Evolutionary conservation across 2,888 invertebrate genomes (phyloP), one percentile per base, ranked within the genome.

Genomic region (Syrphus vitripennis): DNA sequence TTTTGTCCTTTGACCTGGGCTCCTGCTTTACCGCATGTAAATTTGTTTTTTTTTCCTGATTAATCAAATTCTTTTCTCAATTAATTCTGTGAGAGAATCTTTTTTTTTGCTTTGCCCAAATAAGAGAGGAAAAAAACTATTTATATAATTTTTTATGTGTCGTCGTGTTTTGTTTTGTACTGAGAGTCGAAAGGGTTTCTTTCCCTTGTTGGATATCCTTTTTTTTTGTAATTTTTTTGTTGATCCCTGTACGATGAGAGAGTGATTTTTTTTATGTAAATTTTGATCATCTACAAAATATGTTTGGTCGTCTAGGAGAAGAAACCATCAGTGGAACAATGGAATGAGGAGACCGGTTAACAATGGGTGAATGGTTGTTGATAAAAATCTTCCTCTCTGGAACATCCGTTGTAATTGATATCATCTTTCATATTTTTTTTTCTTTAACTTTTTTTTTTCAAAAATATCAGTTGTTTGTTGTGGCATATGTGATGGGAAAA

Each of bases 201-300:
- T 74, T 59, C 34, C 34, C 14, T 71, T 16, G n/a, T 45, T 29
- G 40, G 42, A 48, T 26, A 31, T 45, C 63, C 29, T 82, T 83
- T 83, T 74, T 55, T 78, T 69, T n/a, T n/a, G n/a, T 34, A 29
- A 29, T 12, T 61, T 16, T 14, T 84, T 26, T 31, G 55, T 71
- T 21, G 37, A 29, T 63, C 45, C 34, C 42, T 19, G 48, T 19
- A 69, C 40, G 29, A 34, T 37, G 76, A 26, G 83, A 69, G 80
- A 80, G 80, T 84, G 72, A 74, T 86, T 82, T 74, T 86, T 86
- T 86, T 86, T 86, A 86, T 86, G 86, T 81, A 74, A 86, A 86
- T 86, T 84, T 77, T 34, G 19, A 42, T 67, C 67, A 61, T 69
- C 61, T 69, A 71, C 42, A 70, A 72, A 80, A 77, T 71, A 86